These are phyloP conservation scores for Drosophila carrolli DNA, from an alignment of 1,140 invertebrate genomes.

Conservation along the genomic window DNA sequence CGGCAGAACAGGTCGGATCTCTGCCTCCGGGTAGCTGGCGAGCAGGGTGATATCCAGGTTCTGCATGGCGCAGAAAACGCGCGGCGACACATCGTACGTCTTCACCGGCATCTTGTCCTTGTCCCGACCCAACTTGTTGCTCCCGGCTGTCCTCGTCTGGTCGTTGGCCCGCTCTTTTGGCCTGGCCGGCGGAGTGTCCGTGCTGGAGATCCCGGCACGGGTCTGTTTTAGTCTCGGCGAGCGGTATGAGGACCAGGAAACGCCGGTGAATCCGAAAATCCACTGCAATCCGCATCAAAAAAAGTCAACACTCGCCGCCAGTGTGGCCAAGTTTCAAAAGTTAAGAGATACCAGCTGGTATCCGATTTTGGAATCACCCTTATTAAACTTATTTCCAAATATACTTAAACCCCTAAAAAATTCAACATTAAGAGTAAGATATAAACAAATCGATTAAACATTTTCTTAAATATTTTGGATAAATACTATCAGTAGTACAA, in stretches of 20 bases:
- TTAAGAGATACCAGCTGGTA: too few species aligned
- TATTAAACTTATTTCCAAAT: too few species aligned
- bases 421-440: too few species aligned
- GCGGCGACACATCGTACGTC: slow-evolving; percentile 70
- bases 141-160: not conserved
- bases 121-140: slow-evolving; percentile 5
- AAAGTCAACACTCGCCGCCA: not conserved
- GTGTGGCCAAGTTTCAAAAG: not conserved
- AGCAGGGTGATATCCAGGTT: slow-evolving; percentile 91
- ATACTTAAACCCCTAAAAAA: too few species aligned
- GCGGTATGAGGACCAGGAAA: not conserved
- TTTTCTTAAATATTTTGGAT: too few species aligned
- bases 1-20: slow-evolving; percentile 95
- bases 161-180: not conserved
- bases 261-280: slow-evolving; percentile 2
- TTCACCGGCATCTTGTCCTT: slow-evolving; percentile 42
- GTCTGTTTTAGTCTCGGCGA: not conserved
- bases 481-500: too few species aligned
- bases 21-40: slow-evolving; percentile 88
- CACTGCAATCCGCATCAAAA: not conserved
- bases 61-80: slow-evolving; percentile 91
- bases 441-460: too few species aligned
- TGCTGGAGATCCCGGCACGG: slow-evolving; percentile 2
- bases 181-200: not conserved
- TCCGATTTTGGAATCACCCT: too few species aligned